Base-by-base conservation (phyloP, 2,888 invertebrate genomes). In the Amphipyra tragopoginis region DNA sequence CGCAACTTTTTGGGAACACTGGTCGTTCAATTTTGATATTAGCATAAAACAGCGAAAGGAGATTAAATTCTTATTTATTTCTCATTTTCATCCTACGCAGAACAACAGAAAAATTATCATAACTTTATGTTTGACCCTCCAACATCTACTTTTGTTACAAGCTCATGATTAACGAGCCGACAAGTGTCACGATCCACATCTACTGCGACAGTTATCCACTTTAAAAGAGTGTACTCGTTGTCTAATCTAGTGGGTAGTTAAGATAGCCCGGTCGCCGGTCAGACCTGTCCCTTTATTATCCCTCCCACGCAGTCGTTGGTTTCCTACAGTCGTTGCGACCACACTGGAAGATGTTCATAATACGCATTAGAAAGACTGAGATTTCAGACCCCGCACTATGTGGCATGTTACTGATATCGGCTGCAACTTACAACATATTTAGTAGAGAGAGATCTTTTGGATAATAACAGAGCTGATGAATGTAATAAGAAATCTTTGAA, bases 241-340 rank as follows among this genome's bases (percentile, higher is more conserved):
- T 77, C 59, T 75, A 75, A 77, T 78, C 69, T 78, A 29, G 59
- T 34, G 56, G 64, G 60, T 66, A 72, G 72, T 64, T 54, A 63
- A 45, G 79, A 77, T 75, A 77, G 54, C 75, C 55, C 49, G 51
- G n/a, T n/a, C 55, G 38, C 47, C 47, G 54, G 52, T 39, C 54
- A 43, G 66, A 61, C 69, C 48, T 60, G 67, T 65, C 70, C 72
- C 67, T 70, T 53, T 60, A 68, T 68, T 59, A 49, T 55, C 33
- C 44, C 65, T 53, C 77, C 77, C 76, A 77, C 77, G 73, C 69
- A 33, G n/a, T 0, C 21, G 29, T 40, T 36, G 11, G 11, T 36
- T 29, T 51, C 7, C 51, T 48, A 36, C 9, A 34, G 47, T 36
- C 47, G 47, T 36, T 43, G 34, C 13, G 43, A 56, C 55, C 48